Evolutionary conservation across 2,888 invertebrate genomes (phyloP).

Genomic region (Cryptus viduatorius): DNA sequence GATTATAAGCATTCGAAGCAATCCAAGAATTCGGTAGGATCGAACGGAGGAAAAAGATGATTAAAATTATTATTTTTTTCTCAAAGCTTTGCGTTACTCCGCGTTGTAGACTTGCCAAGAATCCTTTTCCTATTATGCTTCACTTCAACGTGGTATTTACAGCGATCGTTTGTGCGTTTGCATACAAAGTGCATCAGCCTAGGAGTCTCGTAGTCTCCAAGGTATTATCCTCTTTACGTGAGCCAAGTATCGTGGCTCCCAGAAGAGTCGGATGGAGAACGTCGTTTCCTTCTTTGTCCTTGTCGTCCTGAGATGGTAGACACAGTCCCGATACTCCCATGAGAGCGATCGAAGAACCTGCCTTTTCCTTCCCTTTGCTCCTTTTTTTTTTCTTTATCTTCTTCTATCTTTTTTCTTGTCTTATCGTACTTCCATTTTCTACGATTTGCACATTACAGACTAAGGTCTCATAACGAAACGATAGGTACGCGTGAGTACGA

Average conservation of each 20-base stretch:
- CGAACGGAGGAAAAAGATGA: background rate
- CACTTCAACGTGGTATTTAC: slow-evolving; percentile 64
- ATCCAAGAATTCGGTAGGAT: background rate
- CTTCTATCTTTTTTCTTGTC: slow-evolving; percentile 3
- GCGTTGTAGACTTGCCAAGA: background rate
- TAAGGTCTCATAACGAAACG: no score
- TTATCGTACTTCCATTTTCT: background rate
- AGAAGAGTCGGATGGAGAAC: slow-evolving; percentile 41
- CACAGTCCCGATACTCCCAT: slow-evolving; percentile 63
- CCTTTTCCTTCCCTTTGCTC: slow-evolving; percentile 17
- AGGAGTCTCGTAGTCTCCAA: slow-evolving; percentile 53
- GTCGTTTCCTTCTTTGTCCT: slow-evolving; percentile 43
- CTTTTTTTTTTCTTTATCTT: background rate
- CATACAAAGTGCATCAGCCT: slow-evolving; percentile 73
- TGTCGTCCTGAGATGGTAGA: slow-evolving; percentile 49
- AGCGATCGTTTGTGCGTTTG: slow-evolving; percentile 71
- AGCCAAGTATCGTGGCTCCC: slow-evolving; percentile 42
- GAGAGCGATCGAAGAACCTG: slow-evolving; percentile 54
- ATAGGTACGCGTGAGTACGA: no score
- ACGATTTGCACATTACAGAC: no score
- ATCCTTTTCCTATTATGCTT: slow-evolving; percentile 13
- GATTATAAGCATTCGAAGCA: no score
- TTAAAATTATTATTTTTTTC: background rate
- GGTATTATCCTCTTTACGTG: slow-evolving; percentile 71
- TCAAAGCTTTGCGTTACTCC: background rate